A percentile compares a stretch with the other conserved stretches of the same genome.
Evolutionary conservation across 2,113 vertebrate genomes (phyloP).

Genomic region (Drymodes brunneopygia): DNA sequence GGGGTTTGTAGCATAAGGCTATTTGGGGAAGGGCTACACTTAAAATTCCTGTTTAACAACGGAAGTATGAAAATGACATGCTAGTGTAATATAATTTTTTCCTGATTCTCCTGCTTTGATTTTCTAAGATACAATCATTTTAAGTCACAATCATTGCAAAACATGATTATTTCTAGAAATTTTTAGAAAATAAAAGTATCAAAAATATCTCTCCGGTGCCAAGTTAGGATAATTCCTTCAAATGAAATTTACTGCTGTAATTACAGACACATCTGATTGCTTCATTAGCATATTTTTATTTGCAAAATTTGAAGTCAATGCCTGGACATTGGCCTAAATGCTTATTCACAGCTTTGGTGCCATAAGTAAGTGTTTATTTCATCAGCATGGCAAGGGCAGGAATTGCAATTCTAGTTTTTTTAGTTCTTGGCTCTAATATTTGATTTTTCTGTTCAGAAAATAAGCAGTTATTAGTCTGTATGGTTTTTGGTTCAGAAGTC

Average conservation of each 20-base stretch:
- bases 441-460: not conserved
- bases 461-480: not conserved
- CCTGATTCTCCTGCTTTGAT: not conserved
- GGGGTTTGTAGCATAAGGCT: not conserved
- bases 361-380: accelerated
- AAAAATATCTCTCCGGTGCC: not conserved
- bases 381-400: not conserved
- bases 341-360: not conserved
- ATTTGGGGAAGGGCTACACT: not conserved
- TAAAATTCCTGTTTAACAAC: not conserved
- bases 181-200: not conserved
- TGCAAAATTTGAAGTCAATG: not conserved
- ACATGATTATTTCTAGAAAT: not conserved
- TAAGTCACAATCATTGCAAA: not conserved
- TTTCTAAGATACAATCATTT: not conserved
- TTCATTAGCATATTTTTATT: not conserved
- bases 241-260: not conserved
- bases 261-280: not conserved
- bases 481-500: not conserved
- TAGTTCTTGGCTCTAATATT: not conserved
- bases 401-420: not conserved
- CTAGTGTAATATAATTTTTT: not conserved
- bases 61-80: not conserved
- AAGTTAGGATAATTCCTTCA: not conserved
- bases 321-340: not conserved